A percentile compares a stretch with the other conserved stretches of the same genome.
Conservation (phyloP, 2,113 vertebrate species). For the Anolis sagrei region DNA sequence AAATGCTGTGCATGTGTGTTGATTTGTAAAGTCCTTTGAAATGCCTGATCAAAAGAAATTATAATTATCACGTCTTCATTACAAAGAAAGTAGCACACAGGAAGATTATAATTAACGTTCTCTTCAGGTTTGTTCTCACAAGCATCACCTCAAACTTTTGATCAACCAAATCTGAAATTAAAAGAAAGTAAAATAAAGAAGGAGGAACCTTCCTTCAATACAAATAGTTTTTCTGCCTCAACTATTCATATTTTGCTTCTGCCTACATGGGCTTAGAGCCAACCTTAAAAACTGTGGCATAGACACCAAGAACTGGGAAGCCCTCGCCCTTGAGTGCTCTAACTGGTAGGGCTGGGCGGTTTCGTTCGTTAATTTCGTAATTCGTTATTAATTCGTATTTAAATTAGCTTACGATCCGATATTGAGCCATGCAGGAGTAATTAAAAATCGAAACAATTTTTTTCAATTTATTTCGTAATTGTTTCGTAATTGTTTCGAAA, state of each 20-base stretch:
- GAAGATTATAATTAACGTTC: slow-evolving; percentile 35
- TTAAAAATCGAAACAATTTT: too few species aligned
- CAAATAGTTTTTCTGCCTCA: slow-evolving; percentile 25
- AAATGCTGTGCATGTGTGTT: not conserved
- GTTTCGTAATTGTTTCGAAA: too few species aligned
- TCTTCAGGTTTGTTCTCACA: not conserved
- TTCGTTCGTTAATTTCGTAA: too few species aligned
- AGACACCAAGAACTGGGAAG: too few species aligned
- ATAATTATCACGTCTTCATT: not conserved
- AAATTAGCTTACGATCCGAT: too few species aligned
- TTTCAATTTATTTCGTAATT: too few species aligned
- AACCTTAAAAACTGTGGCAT: too few species aligned
- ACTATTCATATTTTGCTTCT: slow-evolving; percentile 13
- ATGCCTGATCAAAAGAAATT: slow-evolving; percentile 19
- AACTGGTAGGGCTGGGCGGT: too few species aligned
- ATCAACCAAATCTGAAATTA: not conserved
- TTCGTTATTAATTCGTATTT: too few species aligned
- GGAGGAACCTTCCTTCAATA: not conserved
- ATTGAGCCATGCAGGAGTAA: too few species aligned
- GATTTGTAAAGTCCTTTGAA: slow-evolving; percentile 1
- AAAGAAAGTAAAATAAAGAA: slow-evolving; percentile 5
- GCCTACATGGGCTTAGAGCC: too few species aligned
- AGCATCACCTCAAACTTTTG: not conserved
- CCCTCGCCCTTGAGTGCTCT: too few species aligned
- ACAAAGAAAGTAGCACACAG: slow-evolving; percentile 3